These are phyloP conservation scores for Chloebia gouldiae DNA, from an alignment of 2,113 vertebrate species.

Conservation along the genomic window DNA sequence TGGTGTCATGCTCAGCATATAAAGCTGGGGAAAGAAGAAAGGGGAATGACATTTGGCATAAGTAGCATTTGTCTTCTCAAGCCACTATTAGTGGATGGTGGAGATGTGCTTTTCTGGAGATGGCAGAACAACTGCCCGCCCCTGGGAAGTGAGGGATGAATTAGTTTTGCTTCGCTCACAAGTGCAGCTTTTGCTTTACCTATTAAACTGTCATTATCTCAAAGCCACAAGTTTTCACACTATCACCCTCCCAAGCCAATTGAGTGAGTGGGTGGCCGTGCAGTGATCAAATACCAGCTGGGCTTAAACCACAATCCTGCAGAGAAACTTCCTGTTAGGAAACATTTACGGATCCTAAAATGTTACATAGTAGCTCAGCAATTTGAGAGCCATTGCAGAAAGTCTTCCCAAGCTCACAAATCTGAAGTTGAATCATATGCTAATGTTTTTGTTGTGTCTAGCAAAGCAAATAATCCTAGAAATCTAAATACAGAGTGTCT, in stretches of 20 bases:
- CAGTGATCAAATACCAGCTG: not conserved
- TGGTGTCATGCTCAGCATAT: not conserved
- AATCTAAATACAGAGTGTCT: not conserved
- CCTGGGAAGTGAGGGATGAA: not conserved
- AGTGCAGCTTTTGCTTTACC: not conserved
- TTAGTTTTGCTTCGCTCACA: not conserved
- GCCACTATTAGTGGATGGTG: rapidly evolving
- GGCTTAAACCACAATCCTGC: not conserved
- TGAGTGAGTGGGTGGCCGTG: rapidly evolving
- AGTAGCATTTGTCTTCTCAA: not conserved
- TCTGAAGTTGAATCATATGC: not conserved
- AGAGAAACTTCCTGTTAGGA: not conserved
- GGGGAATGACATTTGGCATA: rapidly evolving
- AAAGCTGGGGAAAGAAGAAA: not conserved
- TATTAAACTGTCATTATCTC: not conserved
- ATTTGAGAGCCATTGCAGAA: not conserved
- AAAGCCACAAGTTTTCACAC: not conserved
- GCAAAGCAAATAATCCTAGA: not conserved
- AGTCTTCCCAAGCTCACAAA: not conserved
- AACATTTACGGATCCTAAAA: not conserved
- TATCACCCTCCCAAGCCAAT: not conserved
- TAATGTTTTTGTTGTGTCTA: not conserved
- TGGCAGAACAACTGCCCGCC: not conserved
- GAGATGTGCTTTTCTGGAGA: not conserved
- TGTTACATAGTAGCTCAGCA: not conserved